Evolutionary conservation across 2,888 invertebrate species (phyloP), one percentile per base, ranked within the genome.

Genomic region (Drosophila eohydei): DNA sequence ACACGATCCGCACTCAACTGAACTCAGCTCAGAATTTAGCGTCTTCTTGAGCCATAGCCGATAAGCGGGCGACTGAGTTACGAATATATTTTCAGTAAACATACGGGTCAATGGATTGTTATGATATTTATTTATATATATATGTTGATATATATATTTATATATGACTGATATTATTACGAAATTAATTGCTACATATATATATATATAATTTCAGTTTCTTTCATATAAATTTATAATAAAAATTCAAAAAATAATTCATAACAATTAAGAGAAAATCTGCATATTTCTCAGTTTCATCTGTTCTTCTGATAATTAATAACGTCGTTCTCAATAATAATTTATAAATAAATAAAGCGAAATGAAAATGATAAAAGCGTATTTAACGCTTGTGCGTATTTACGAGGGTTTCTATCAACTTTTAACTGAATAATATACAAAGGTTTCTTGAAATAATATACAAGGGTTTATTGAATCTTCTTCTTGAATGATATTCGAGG

Each of bases 1-100:
- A 36, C 59, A 32, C 77, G 61, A 62, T 55, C 58, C 28, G 9
- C 61, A 43, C n/a, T 52, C 61, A 64, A 76, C 76, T 76, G 69
- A 76, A 32, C 36, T 8, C 26, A 28, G 43, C 8, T 8, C 26
- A 28, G 43, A 5, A 41, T 28, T 55, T n/a, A 46, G 48, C 54
- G 51, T 52, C 28, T 21, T 46, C 28, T 40, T 59, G 30, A 16
- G 30, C 41, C 43, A 43, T 12, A 14, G 0, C 44, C n/a, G 77
- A 76, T 72, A 66, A 46, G 16, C 30, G 9, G 40, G 28, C 28
- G 14, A 2, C 46, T 61, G 48, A 74, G 11, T 16, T 32, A 50
- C 50, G 50, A 9, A n/a, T 32, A 9, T 52, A 26, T 28, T 28
- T 54, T 21, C 5, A 43, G 21, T 26, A 32, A 36, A 12, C 21